phyloP scores from a whole-genome alignment of 2,888 invertebrate species.

The Iphiclides podalirius region DNA sequence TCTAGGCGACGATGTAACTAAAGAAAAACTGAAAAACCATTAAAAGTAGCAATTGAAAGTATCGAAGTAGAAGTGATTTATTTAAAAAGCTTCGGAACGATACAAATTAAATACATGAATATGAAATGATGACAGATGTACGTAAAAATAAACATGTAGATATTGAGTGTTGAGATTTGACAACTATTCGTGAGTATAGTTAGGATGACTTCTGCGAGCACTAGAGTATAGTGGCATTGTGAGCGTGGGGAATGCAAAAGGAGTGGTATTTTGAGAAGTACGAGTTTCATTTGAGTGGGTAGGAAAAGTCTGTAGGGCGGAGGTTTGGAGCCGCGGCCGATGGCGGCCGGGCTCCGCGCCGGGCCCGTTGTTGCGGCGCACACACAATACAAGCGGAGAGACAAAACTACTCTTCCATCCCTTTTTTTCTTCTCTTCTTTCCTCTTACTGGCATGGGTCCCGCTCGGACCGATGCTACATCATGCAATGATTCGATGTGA shows the following conservation, averaged over 20 bases:
- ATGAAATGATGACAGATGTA: not conserved
- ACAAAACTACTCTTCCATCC: not conserved
- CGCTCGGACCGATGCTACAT: not conserved
- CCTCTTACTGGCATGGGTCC: not conserved
- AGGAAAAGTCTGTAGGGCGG: conserved; percentile 27
- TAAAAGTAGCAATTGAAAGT: not conserved
- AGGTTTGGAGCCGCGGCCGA: conserved; percentile 26
- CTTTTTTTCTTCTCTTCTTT: not conserved
- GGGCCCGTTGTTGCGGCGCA: conserved; percentile 19
- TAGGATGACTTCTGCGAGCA: not conserved
- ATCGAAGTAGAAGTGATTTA: not conserved
- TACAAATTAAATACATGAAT: not conserved
- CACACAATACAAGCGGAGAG: not conserved
- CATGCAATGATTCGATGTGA: not conserved
- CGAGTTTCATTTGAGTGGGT: no score
- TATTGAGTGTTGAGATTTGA: not conserved
- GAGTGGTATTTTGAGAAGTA: no score
- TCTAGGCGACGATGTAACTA: not conserved
- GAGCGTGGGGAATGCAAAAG: not conserved
- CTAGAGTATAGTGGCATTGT: not conserved
- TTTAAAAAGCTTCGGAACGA: not conserved
- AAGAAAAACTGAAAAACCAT: not conserved
- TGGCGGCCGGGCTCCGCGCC: conserved; percentile 24
- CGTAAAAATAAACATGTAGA: not conserved
- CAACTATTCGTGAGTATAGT: no score